These are phyloP conservation scores for Acheta domesticus DNA, from an alignment of 2,888 invertebrate species.

Conservation along the genomic window DNA sequence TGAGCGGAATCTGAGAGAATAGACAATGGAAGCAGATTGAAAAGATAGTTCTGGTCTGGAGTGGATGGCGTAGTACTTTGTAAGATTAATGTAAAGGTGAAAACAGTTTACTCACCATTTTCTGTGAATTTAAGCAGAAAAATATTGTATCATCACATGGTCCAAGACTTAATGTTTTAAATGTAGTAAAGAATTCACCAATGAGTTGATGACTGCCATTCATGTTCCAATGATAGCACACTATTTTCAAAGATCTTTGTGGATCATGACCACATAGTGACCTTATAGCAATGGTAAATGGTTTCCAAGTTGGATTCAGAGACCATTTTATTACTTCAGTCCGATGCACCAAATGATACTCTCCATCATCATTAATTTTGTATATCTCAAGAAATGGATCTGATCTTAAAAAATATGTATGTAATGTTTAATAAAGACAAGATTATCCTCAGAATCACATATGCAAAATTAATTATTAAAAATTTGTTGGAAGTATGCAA, in stretches of 20 bases:
- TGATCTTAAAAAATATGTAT: constrained; percentile 36
- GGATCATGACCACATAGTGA: constrained; percentile 54
- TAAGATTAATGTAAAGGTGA: no score
- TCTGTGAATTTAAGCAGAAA: constrained; percentile 43
- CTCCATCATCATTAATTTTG: constrained; percentile 49
- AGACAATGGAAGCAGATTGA: no score
- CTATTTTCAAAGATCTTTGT: constrained; percentile 50
- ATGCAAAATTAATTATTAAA: no score
- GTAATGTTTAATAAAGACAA: no score
- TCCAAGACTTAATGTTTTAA: constrained; percentile 48
- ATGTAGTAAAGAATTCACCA: constrained; percentile 49
- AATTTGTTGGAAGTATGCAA: no score
- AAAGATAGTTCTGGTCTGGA: no score
- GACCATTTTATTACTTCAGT: constrained; percentile 54
- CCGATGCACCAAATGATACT: constrained; percentile 52
- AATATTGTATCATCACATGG: constrained; percentile 44
- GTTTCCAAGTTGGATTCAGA: constrained; percentile 54
- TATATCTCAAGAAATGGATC: constrained; percentile 46
- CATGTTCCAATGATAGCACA: constrained; percentile 53
- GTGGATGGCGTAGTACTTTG: no score
- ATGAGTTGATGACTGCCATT: constrained; percentile 51
- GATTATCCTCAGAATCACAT: no score
- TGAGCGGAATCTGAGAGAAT: no score
- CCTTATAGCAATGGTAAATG: constrained; percentile 49
- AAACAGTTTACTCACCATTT: no score